phyloP scores from a whole-genome alignment of 37 sponge, comb jelly and placozoan genomes.

The Halisarca cf. caerulea region DNA sequence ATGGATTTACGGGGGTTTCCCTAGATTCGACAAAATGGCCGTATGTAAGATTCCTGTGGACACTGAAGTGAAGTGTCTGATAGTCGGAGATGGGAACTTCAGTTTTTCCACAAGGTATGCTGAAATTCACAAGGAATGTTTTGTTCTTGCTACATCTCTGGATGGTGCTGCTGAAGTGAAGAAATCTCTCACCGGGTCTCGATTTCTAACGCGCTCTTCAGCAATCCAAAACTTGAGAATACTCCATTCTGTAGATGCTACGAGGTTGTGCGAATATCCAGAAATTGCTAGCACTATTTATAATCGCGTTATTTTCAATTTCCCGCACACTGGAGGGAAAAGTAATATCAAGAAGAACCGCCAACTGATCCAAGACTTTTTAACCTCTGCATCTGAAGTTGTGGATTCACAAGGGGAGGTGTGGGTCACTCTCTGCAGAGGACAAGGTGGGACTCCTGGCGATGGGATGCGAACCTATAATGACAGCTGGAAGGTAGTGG shows the following conservation, averaged over 20 bases:
- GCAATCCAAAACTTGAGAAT: constrained; percentile 5
- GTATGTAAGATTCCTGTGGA: background rate
- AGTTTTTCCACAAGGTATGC: constrained; percentile 58
- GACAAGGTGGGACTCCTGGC: constrained; percentile 83
- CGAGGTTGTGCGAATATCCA: constrained; percentile 43
- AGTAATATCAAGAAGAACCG: constrained; percentile 66
- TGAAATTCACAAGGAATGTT: background rate
- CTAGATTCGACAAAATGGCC: too few relatives aligned
- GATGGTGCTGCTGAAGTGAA: constrained; percentile 22
- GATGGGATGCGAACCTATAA: constrained; percentile 64
- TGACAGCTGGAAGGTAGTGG: constrained; percentile 82
- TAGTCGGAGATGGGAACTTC: constrained; percentile 88
- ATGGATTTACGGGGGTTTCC: too few relatives aligned
- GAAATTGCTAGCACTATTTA: background rate
- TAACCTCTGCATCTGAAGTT: constrained; percentile 44
- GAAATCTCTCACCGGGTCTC: background rate
- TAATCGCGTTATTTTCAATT: constrained; percentile 72
- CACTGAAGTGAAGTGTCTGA: constrained; percentile 7
- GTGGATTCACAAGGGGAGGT: constrained; percentile 42
- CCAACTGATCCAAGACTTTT: constrained; percentile 49
- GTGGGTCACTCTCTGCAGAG: constrained; percentile 64
- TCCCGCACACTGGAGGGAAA: constrained; percentile 90
- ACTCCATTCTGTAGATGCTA: constrained; percentile 66
- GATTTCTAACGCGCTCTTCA: constrained; percentile 22
- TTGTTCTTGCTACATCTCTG: constrained; percentile 43